Base-by-base conservation (phyloP, 2,888 invertebrate genomes). In the Rhagophthalmus giganteus region DNA sequence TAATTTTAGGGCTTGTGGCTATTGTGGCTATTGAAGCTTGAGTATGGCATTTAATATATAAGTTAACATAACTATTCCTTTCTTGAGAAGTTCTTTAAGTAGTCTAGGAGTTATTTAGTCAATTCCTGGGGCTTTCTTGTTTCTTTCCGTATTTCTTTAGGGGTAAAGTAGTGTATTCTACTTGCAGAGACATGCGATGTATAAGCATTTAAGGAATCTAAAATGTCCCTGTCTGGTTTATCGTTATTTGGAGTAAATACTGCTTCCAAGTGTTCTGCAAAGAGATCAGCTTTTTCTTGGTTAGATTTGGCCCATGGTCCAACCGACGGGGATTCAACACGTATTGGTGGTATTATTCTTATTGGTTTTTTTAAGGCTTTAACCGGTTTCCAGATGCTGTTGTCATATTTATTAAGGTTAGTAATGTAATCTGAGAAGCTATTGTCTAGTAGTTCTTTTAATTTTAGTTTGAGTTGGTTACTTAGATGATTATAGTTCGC, bases 401-500 rank as follows among this genome's bases (percentile, higher is more conserved):
- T n/a, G n/a, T 2, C 11, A 13, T 30, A 30, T 11, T 10, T 7
- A 8, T 11, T 27, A 4, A 5, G 9, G 27, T 27, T n/a, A n/a
- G n/a, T n/a, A n/a, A n/a, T n/a, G n/a, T n/a, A n/a, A n/a, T n/a
- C n/a, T n/a, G n/a, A n/a, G n/a, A n/a, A n/a, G n/a, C n/a, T n/a
- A n/a, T n/a, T n/a, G n/a, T n/a, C n/a, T n/a, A n/a, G n/a, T n/a
- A 27, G 27, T 27, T 27, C 9, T n/a, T 27, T 27, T 27, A n/a
- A 10, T 5, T 4, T 27, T 27, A 27, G n/a, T n/a, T n/a, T n/a
- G n/a, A n/a, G n/a, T n/a, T n/a, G n/a, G n/a, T n/a, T n/a, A n/a
- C n/a, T n/a, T 27, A 27, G 9, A 27, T 27, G 9, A 27, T 27
- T 27, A 27, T 27, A 27, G 10, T 27, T 27, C 9, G 27, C 27